phyloP scores from a whole-genome alignment of 2,797 vertebrate species.

The Malurus leucopterus region DNA sequence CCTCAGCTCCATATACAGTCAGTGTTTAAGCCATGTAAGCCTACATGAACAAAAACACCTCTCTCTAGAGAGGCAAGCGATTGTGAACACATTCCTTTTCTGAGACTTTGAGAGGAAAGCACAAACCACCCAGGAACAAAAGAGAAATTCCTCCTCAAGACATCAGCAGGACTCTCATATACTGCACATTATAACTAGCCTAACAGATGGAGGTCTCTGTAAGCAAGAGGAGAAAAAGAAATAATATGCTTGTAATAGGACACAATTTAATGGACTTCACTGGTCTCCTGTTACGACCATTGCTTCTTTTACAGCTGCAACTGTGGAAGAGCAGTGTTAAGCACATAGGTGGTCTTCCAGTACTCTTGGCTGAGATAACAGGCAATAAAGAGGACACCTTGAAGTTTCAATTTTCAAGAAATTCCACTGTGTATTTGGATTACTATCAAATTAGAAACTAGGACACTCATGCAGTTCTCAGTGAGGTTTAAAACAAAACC shows the following conservation, averaged over 20 bases:
- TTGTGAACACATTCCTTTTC: neutral
- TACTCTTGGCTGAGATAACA: slow-evolving; percentile 20
- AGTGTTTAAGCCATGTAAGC: neutral
- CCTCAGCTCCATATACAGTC: neutral
- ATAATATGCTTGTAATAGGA: neutral
- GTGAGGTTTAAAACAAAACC: slow-evolving; percentile 34
- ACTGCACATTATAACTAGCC: neutral
- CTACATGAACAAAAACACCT: neutral
- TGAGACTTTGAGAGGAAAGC: slow-evolving; percentile 18
- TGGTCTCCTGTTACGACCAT: neutral
- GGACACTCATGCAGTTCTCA: slow-evolving; percentile 30
- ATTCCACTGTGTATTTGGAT: slow-evolving; percentile 52
- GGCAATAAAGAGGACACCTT: slow-evolving; percentile 47
- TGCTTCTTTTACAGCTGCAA: neutral
- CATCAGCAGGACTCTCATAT: slow-evolving; percentile 10
- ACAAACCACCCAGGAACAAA: slow-evolving; percentile 9
- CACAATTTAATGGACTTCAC: slow-evolving; percentile 25
- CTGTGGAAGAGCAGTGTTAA: neutral
- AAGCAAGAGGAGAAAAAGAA: slow-evolving; percentile 38
- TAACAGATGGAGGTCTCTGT: slow-evolving; percentile 42
- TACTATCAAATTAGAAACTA: slow-evolving; percentile 51
- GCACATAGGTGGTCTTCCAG: slow-evolving; percentile 40
- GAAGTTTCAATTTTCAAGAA: slow-evolving; percentile 53
- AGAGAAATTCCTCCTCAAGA: slow-evolving; percentile 28
- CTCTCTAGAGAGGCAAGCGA: neutral